These are phyloP conservation scores for Pseudomyrmex cubaensis DNA, from an alignment of 1,140 invertebrate species.

Conservation along the genomic window DNA sequence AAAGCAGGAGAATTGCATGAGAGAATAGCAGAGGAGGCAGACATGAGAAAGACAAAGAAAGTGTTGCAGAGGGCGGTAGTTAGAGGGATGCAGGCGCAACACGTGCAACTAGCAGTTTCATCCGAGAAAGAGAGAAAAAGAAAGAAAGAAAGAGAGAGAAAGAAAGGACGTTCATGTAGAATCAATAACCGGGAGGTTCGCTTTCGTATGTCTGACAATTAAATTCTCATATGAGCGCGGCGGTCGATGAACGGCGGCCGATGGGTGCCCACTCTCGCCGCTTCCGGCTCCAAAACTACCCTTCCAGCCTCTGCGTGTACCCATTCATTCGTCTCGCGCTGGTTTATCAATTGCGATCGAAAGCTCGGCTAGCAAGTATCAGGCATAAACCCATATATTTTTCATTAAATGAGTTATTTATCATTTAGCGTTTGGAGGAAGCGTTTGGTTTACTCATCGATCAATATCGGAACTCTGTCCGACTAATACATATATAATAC, in stretches of 20 bases:
- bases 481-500: background rate
- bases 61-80: conserved; percentile 52
- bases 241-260: conserved; percentile 53
- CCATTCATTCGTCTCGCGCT: conserved; percentile 35
- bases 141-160: no score
- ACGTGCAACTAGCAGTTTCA: conserved; percentile 53
- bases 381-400: conserved; percentile 23
- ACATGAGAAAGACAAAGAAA: conserved; percentile 4
- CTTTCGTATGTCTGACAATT: conserved; percentile 76
- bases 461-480: background rate
- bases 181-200: conserved; percentile 73
- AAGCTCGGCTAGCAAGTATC: conserved; percentile 26
- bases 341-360: conserved; percentile 48
- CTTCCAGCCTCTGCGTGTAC: background rate
- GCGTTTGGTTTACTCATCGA: conserved; percentile 8
- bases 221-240: conserved; percentile 74
- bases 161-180: conserved; percentile 41
- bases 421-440: conserved; percentile 21
- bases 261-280: conserved; percentile 29
- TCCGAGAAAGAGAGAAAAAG: conserved; percentile 46
- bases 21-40: conserved; percentile 14
- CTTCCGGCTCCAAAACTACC: background rate
- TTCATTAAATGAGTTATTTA: conserved; percentile 52
- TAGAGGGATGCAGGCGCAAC: conserved; percentile 50
- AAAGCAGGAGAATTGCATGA: background rate